Evolutionary conservation across 2,797 vertebrate genomes (phyloP).

Genomic region (Arremon brunneinucha): DNA sequence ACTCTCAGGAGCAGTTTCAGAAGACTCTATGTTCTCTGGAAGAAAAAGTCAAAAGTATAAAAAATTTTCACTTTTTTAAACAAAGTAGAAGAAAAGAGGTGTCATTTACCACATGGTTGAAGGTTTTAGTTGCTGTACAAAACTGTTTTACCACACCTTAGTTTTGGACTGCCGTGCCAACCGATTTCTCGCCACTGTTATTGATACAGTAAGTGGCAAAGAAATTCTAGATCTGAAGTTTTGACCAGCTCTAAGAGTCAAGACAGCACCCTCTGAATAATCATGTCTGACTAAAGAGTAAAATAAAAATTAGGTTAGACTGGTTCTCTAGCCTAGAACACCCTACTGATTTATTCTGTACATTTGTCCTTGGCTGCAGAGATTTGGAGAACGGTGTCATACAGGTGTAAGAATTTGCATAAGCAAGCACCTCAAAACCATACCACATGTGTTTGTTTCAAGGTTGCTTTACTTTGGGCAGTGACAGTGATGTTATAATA

Average conservation of each 20-base stretch:
- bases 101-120: neutral
- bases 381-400: neutral
- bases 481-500: neutral
- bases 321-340: neutral
- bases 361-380: neutral
- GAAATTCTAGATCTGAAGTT: neutral
- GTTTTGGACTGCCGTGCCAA: neutral
- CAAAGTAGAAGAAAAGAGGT: neutral
- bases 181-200: neutral
- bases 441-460: fast-evolving
- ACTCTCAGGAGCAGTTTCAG: neutral
- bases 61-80: neutral
- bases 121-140: neutral
- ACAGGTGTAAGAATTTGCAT: neutral
- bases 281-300: fast-evolving
- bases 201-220: neutral
- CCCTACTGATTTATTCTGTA: neutral
- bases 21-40: neutral
- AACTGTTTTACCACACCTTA: neutral
- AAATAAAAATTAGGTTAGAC: neutral
- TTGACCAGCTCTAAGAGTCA: neutral
- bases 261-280: neutral
- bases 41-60: neutral
- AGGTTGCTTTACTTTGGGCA: neutral
- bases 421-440: neutral